phyloP scores from a whole-genome alignment of 2,797 vertebrate genomes.

The Paratrypauchen microcephalus region DNA sequence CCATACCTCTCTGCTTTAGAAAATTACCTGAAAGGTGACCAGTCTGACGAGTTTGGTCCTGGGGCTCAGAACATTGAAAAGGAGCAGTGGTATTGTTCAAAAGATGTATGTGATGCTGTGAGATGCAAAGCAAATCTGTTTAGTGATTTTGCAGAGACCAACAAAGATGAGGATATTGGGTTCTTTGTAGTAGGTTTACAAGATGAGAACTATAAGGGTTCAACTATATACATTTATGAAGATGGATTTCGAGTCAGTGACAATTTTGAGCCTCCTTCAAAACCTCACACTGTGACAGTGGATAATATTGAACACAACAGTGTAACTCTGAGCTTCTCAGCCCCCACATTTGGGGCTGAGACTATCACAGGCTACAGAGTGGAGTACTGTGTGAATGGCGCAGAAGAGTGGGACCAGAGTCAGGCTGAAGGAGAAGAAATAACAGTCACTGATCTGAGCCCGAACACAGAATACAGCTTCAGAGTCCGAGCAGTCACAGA shows the following conservation, averaged over 20 bases:
- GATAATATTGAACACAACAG: slow-evolving; percentile 34
- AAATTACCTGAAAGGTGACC: slow-evolving; percentile 30
- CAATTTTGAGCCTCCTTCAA: slow-evolving; percentile 51
- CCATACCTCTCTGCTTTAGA: neutral
- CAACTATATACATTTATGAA: slow-evolving; percentile 49
- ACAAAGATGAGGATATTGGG: slow-evolving; percentile 27
- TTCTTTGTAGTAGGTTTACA: slow-evolving; percentile 38
- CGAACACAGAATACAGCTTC: slow-evolving; percentile 54
- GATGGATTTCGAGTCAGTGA: neutral
- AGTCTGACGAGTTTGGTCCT: neutral
- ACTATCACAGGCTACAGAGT: slow-evolving; percentile 44
- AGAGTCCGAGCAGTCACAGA: slow-evolving; percentile 52
- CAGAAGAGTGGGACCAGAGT: slow-evolving; percentile 32
- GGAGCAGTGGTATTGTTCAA: slow-evolving; percentile 34
- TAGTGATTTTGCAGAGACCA: slow-evolving; percentile 38
- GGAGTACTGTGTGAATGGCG: slow-evolving; percentile 41
- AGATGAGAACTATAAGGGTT: slow-evolving; percentile 39
- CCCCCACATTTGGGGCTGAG: slow-evolving; percentile 38
- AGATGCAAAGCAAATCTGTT: slow-evolving; percentile 34
- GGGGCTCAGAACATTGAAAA: slow-evolving; percentile 7
- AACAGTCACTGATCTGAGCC: slow-evolving; percentile 35
- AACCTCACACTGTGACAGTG: slow-evolving; percentile 31
- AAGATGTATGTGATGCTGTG: neutral
- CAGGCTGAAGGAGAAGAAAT: slow-evolving; percentile 20
- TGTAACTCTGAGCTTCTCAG: slow-evolving; percentile 39